Conservation (phyloP, 1,140 invertebrate genomes). For the Cecropterus lyciades region DNA sequence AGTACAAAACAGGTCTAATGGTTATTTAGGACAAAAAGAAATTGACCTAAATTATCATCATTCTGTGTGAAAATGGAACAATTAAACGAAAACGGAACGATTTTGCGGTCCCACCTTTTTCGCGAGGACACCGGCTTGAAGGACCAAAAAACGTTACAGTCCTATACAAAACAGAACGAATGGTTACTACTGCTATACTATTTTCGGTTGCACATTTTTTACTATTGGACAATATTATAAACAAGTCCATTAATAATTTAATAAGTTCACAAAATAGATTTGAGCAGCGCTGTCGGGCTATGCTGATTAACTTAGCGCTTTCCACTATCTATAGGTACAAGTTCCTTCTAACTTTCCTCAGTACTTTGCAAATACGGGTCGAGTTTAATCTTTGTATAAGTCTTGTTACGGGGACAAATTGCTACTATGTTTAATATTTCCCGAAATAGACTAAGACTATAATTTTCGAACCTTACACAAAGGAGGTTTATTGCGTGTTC, state of each 20-base stretch:
- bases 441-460: background rate
- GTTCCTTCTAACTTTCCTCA: slow-evolving; percentile 3
- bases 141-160: too few species aligned
- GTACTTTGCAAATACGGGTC: slow-evolving; percentile 8
- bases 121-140: too few species aligned
- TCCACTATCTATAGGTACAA: slow-evolving; percentile 2
- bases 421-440: slow-evolving; percentile 1
- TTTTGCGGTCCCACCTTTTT: too few species aligned
- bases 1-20: too few species aligned
- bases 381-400: slow-evolving; percentile 8
- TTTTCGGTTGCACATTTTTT: too few species aligned
- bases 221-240: background rate
- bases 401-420: slow-evolving; percentile 8
- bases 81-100: too few species aligned
- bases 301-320: slow-evolving; percentile 9
- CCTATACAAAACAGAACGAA: too few species aligned
- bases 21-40: too few species aligned
- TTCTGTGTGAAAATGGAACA: too few species aligned
- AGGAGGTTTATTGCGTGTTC: background rate
- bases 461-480: background rate
- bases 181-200: too few species aligned
- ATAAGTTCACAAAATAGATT: background rate
- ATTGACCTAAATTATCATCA: too few species aligned
- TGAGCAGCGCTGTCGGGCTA: background rate
- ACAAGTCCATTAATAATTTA: background rate